Base-by-base conservation (phyloP, 2,797 vertebrate species). In the Alauda arvensis region DNA sequence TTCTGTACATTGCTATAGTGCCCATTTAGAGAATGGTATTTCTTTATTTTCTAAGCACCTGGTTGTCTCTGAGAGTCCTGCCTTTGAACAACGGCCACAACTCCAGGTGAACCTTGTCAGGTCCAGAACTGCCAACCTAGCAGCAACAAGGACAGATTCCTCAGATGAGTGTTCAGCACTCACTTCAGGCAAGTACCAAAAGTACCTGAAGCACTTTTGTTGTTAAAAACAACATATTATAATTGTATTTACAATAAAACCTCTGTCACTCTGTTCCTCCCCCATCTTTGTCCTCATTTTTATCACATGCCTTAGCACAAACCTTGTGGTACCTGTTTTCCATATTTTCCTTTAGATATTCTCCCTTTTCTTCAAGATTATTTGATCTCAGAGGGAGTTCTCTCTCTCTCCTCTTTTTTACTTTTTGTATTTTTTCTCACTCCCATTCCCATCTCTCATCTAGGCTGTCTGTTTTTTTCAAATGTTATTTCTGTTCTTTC, bases 221-320 rank as follows among this genome's bases (percentile, higher is more conserved):
- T 85, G 52, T 94, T 83, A 85, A 81, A 92, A 93, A 80, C 61
- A 93, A 85, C 40, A 33, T 9, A 71, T 20, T 45, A 39, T 67
- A 83, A 87, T 77, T 83, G 77, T 79, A 92, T 83, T 74, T 77
- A 42, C 68, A 93, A 88, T 85, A 9, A 85, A 88, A 82, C 88
- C 40, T 33, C 19, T 76, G 78, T 80, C 52, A 68, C 42, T 66
- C 42, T 66, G 17, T 80, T 86, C 69, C 59, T 75, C 70, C 45
- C 12, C 26, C 6, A 1, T 37, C 82, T 83, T 88, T 60, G 34
- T 76, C 48, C 59, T 88, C 26, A 42, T 62, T 84, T 86, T 80
- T 83, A 61, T 24, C 60, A 75, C 60, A 77, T 31, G 29, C 23
- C 53, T 91, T 81, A 78, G 46, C 61, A 87, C 23, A 70, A 67